Evolutionary conservation across 1,140 invertebrate species (phyloP), one percentile per base, ranked within the genome.

Genomic region (Drosophila varians): DNA sequence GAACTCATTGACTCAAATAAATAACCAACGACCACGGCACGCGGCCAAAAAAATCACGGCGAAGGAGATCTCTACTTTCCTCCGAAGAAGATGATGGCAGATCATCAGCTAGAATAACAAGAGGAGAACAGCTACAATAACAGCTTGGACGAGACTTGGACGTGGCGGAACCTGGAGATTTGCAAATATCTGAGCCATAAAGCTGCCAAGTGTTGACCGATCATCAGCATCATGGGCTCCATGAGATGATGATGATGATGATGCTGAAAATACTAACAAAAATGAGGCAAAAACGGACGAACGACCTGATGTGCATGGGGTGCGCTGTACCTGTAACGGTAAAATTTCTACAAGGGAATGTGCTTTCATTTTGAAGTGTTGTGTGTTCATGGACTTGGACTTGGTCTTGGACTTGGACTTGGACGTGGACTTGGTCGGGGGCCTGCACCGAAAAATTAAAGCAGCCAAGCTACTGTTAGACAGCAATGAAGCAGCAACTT

Each of bases 331-430:
- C 71, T 74, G 55, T 86, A 87, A 87, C 82, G 82, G 82, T 87
- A 87, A 72, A 87, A 83, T 87, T 82, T 87, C 82, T 87, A 82
- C 82, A 87, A 87, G 82, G 82, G 83, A 87, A 87, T 87, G 83
- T 88, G 82, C 82, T 87, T 87, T 87, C 83, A 87, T 87, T 87
- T 87, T 88, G 82, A 86, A 87, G 82, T 86, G 82, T 86, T 87
- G 79, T 82, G 56, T 74, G 72, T 84, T 71, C 79, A 72, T 74
- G 53, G 74, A 60, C 74, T 69, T 77, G 69, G 70, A 66, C 49
- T 54, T 48, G 62, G 61, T 21, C 16, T 19, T 52, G 51, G 61
- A 40, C 76, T 60, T 56, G 40, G 74, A 38, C 71, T 46, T 31
- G 52, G 62, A 31, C 48, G 57, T 56, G 61, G 53, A 46, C 42